Evolutionary conservation across 1,140 invertebrate genomes (phyloP).

Genomic region (Rhagoletis pomonella): DNA sequence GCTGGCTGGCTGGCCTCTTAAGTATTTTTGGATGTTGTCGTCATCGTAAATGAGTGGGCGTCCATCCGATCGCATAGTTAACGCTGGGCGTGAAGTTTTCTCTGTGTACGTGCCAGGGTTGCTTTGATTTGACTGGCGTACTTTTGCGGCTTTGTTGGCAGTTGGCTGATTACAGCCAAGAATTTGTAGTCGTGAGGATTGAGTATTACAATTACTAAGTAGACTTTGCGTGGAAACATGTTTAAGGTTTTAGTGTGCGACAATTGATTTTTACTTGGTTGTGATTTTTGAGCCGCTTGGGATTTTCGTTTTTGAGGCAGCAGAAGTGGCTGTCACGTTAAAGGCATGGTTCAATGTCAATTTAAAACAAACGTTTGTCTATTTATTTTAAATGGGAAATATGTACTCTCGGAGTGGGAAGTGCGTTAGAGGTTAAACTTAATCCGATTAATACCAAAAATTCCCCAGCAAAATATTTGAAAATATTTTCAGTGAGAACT

Average conservation of each 20-base stretch:
- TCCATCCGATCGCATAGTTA: background rate
- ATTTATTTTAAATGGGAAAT: too few relatives aligned
- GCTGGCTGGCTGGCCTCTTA: constrained; percentile 9
- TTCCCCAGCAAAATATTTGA: too few relatives aligned
- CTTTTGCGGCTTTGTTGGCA: constrained; percentile 28
- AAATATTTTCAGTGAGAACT: too few relatives aligned
- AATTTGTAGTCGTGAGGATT: constrained; percentile 11
- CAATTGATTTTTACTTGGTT: background rate
- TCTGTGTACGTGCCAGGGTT: constrained; percentile 36
- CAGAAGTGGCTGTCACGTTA: too few relatives aligned
- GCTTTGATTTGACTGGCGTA: constrained; percentile 43
- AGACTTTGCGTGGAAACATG: background rate
- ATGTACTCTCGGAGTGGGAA: too few relatives aligned
- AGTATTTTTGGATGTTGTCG: constrained; percentile 29
- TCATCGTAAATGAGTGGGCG: constrained; percentile 21
- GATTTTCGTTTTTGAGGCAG: too few relatives aligned
- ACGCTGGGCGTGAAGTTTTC: background rate
- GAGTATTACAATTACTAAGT: background rate
- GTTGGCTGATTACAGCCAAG: constrained; percentile 10
- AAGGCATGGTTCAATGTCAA: too few relatives aligned
- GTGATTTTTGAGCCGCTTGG: too few relatives aligned
- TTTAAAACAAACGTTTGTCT: too few relatives aligned
- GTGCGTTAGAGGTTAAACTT: too few relatives aligned
- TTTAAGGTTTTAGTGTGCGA: constrained; percentile 30
- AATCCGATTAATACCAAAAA: too few relatives aligned